A percentile compares a stretch with the other conserved stretches of the same genome.
Evolutionary conservation across 2,888 invertebrate genomes (phyloP).

Genomic region (Allygus modestus): DNA sequence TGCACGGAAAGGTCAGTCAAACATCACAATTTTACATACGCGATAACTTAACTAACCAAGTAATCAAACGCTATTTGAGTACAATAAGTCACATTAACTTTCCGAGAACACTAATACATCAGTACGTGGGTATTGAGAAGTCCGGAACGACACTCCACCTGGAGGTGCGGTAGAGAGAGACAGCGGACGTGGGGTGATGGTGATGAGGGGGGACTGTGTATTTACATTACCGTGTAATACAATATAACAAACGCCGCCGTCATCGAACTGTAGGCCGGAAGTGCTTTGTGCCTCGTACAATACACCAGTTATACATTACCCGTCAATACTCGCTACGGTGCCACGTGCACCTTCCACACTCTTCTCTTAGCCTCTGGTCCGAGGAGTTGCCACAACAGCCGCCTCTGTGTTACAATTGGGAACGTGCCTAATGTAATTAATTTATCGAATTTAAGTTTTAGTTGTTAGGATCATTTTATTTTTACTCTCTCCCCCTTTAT

Average conservation of each 20-base stretch:
- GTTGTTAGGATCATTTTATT: too few species aligned
- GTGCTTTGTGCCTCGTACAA: constrained; percentile 34
- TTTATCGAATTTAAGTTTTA: too few species aligned
- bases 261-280: constrained; percentile 50
- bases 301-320: constrained; percentile 42
- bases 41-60: too few species aligned
- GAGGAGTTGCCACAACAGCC: background rate
- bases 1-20: too few species aligned
- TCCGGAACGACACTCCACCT: background rate
- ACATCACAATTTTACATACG: too few species aligned
- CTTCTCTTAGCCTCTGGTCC: background rate
- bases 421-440: too few species aligned
- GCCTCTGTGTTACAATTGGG: too few species aligned
- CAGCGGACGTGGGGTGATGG: background rate
- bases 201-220: background rate
- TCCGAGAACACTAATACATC: too few species aligned
- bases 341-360: constrained; percentile 19
- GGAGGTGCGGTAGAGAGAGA: background rate
- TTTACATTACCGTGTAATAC: constrained; percentile 35
- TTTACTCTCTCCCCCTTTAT: too few species aligned
- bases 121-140: too few species aligned
- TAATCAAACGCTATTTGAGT: too few species aligned
- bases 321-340: background rate
- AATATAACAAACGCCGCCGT: constrained; percentile 45
- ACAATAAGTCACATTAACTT: too few species aligned